phyloP scores from a whole-genome alignment of 2,888 invertebrate species.

The Leptopilina myrica region DNA sequence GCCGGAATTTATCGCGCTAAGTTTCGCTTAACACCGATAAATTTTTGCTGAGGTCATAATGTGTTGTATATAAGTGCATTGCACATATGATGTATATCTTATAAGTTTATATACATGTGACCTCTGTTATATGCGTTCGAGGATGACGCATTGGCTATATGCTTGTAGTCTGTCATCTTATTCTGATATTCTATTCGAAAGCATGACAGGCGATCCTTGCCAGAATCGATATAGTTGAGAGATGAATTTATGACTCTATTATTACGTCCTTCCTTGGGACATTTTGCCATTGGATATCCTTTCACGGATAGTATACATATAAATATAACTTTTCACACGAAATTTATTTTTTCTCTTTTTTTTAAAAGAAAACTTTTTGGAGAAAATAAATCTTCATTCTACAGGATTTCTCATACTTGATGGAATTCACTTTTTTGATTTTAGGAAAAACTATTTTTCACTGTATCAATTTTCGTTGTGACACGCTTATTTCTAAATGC shows the following conservation, averaged over 20 bases:
- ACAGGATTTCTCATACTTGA: no score
- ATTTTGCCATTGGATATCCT: conserved; percentile 32
- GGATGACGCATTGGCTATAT: conserved; percentile 17
- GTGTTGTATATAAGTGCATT: neutral
- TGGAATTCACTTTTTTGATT: no score
- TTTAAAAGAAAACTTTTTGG: no score
- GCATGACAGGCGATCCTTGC: conserved; percentile 36
- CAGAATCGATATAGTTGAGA: conserved; percentile 38
- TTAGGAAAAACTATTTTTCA: no score
- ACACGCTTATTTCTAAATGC: no score
- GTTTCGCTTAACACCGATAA: neutral
- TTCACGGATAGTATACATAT: conserved; percentile 5
- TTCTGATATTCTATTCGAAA: conserved; percentile 39
- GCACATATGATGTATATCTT: conserved; percentile 11
- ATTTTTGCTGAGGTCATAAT: conserved; percentile 20
- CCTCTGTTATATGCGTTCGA: conserved; percentile 14
- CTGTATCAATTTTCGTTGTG: no score
- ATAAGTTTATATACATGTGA: conserved; percentile 20
- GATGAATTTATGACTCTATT: conserved; percentile 40
- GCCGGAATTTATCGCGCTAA: neutral
- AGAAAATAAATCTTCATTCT: no score
- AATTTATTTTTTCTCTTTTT: neutral
- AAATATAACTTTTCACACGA: neutral
- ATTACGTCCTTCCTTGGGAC: conserved; percentile 32
- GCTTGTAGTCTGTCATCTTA: conserved; percentile 34